A percentile compares a stretch with the other conserved stretches of the same genome.
phyloP scores from a whole-genome alignment of 1,140 invertebrate species.

The Tenebrio molitor region DNA sequence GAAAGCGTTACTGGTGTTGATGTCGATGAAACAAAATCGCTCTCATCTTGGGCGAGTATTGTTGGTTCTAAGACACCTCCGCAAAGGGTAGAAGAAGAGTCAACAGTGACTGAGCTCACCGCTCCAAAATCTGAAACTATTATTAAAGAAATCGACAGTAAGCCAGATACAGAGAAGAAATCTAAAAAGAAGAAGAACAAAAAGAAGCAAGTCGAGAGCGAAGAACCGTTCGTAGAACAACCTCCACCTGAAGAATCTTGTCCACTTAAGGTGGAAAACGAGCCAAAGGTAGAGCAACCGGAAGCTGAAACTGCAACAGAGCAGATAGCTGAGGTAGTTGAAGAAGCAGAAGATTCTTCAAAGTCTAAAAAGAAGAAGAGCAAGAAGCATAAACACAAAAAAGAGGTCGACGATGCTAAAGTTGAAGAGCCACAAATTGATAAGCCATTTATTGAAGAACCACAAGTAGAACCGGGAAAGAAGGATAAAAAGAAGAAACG shows the following conservation, averaged over 20 bases:
- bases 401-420: constrained; percentile 5
- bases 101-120: constrained; percentile 10
- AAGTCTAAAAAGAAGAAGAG: constrained; percentile 32
- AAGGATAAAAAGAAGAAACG: constrained; percentile 48
- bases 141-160: constrained; percentile 58
- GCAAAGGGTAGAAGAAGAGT: constrained; percentile 17
- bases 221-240: constrained; percentile 25
- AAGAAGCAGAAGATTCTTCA: neutral
- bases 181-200: constrained; percentile 46
- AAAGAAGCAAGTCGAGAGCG: constrained; percentile 35
- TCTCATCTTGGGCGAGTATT: constrained; percentile 22
- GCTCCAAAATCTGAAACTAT: constrained; percentile 69
- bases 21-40: constrained; percentile 4
- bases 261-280: no score
- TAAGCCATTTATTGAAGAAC: neutral
- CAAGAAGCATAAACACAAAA: constrained; percentile 7
- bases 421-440: neutral
- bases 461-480: constrained; percentile 14
- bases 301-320: constrained; percentile 58
- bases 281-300: constrained; percentile 59
- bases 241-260: constrained; percentile 17
- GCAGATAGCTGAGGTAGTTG: constrained; percentile 21
- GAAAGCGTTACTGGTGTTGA: neutral
- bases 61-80: constrained; percentile 12
- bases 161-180: constrained; percentile 19